Evolutionary conservation across 2,797 vertebrate species (phyloP).

Genomic region (Iguana delicatissima): DNA sequence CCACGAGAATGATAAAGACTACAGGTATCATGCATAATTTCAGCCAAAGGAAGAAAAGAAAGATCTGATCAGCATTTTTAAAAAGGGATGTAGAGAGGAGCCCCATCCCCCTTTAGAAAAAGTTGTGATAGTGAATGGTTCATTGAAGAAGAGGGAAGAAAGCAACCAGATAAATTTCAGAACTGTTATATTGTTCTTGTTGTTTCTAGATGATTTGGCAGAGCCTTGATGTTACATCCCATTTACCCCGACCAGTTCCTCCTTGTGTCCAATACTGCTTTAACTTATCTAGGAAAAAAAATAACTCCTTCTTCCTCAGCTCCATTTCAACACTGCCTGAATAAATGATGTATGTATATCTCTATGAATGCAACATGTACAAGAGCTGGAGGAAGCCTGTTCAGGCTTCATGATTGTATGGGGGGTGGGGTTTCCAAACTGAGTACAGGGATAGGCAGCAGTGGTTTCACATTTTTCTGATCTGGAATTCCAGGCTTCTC

Average conservation of each 20-base stretch:
- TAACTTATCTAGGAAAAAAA: not conserved
- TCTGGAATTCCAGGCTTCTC: no score
- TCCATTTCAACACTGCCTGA: not conserved
- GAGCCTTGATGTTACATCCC: not conserved
- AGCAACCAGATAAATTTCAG: not conserved
- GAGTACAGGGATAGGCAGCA: no score
- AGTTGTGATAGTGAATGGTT: not conserved
- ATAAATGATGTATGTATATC: not conserved
- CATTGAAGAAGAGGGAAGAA: not conserved
- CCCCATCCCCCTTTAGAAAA: not conserved
- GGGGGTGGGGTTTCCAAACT: not conserved
- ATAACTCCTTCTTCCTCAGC: not conserved
- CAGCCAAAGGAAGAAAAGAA: not conserved
- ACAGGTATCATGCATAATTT: not conserved
- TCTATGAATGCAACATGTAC: not conserved
- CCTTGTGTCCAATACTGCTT: not conserved
- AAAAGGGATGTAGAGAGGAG: not conserved
- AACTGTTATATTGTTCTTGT: not conserved
- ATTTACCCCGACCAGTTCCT: not conserved
- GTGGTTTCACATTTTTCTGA: no score
- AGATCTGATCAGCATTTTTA: not conserved
- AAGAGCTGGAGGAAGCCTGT: not conserved
- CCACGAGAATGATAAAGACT: not conserved
- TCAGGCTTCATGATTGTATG: not conserved
- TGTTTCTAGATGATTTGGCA: not conserved